phyloP scores from a whole-genome alignment of 2,797 vertebrate genomes.

The Lutjanus argentimaculatus region DNA sequence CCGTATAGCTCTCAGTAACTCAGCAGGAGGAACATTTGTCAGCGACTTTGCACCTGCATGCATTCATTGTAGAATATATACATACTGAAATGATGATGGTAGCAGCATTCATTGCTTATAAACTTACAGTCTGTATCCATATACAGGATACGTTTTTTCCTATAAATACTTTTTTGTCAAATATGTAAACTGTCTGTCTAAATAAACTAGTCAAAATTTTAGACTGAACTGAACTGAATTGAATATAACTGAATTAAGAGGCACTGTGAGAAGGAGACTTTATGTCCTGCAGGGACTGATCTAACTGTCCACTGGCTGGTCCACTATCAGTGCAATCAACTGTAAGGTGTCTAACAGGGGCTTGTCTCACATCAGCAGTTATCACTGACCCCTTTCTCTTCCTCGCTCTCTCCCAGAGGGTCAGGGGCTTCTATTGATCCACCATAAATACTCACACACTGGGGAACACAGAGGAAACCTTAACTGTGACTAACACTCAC shows the following conservation, averaged over 20 bases:
- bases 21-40: too few species aligned
- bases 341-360: slow-evolving; percentile 54
- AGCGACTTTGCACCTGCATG: not conserved
- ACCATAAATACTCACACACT: slow-evolving; percentile 36
- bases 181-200: not conserved
- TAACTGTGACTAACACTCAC: slow-evolving; percentile 19
- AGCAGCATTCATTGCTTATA: too few species aligned
- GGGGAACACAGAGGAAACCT: not conserved
- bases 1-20: not conserved
- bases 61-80: not conserved
- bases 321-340: slow-evolving; percentile 58
- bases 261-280: not conserved
- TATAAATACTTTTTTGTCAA: not conserved
- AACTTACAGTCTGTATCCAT: too few species aligned
- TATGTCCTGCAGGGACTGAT: slow-evolving; percentile 20
- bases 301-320: slow-evolving; percentile 36
- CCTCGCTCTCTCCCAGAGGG: slow-evolving; percentile 13
- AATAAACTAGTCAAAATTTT: not conserved
- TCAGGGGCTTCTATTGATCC: slow-evolving; percentile 55
- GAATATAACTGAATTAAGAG: slow-evolving; percentile 9
- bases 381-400: slow-evolving; percentile 39
- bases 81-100: not conserved
- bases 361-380: slow-evolving; percentile 59
- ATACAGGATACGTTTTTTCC: not conserved
- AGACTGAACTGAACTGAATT: not conserved